Percentiles rank a stretch among this genome's conserved stretches.
phyloP scores from a whole-genome alignment of 2,797 vertebrate genomes.

The Smutsia gigantea region DNA sequence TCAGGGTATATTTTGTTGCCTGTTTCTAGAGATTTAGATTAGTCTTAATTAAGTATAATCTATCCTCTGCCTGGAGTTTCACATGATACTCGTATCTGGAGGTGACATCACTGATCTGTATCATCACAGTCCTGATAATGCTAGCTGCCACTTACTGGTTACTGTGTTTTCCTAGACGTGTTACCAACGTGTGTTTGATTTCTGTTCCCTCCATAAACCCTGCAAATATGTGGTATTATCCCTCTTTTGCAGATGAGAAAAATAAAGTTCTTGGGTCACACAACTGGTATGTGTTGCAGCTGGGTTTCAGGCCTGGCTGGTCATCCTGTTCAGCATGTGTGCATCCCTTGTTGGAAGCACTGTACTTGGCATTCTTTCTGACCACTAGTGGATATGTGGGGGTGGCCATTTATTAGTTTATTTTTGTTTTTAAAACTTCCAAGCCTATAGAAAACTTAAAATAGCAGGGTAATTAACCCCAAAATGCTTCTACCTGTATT shows the following conservation, averaged over 20 bases:
- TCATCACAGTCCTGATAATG: not conserved
- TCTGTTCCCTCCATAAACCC: not conserved
- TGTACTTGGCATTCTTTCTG: not conserved
- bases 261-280: not conserved
- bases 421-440: not conserved
- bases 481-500: not conserved
- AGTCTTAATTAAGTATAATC: not conserved
- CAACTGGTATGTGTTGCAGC: not conserved
- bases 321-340: rapidly evolving
- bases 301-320: not conserved
- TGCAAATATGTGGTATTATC: too few species aligned
- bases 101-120: not conserved
- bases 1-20: not conserved
- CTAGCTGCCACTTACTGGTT: not conserved
- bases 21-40: not conserved
- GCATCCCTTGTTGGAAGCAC: not conserved
- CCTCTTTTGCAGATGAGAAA: not conserved
- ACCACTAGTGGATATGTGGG: not conserved
- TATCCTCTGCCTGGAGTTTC: not conserved
- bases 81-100: not conserved
- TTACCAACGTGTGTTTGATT: not conserved
- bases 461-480: not conserved
- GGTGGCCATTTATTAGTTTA: not conserved
- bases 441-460: not conserved
- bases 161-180: rapidly evolving